Evolutionary conservation across 1,140 invertebrate genomes (phyloP).

Genomic region (Hycleus cichorii): DNA sequence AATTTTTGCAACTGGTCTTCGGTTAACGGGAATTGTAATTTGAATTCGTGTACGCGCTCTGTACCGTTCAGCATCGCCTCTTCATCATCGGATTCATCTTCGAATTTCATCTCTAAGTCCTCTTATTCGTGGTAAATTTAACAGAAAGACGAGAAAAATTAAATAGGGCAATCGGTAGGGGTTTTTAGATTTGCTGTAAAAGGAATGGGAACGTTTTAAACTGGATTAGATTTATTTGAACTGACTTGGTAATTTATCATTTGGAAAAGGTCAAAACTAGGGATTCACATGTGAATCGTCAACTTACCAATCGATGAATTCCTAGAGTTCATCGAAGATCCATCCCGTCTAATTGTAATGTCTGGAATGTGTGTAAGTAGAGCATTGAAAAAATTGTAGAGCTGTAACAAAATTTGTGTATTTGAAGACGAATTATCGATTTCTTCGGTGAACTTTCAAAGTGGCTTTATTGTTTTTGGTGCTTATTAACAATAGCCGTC

Average conservation of each 20-base stretch:
- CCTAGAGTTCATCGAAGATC: slow-evolving; percentile 51
- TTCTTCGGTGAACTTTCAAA: too few species aligned
- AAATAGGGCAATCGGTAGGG: too few species aligned
- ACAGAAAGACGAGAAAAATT: too few species aligned
- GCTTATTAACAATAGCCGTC: too few species aligned
- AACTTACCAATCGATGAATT: slow-evolving; percentile 56
- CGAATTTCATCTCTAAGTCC: slow-evolving; percentile 9
- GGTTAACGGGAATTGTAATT: slow-evolving; percentile 6
- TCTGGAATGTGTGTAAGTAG: slow-evolving; percentile 70
- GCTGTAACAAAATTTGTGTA: slow-evolving; percentile 48
- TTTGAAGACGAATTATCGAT: too few species aligned
- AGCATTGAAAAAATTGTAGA: slow-evolving; percentile 90
- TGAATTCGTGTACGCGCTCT: slow-evolving; percentile 7
- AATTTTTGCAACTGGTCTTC: slow-evolving; percentile 3
- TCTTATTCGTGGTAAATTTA: neutral
- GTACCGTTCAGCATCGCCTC: slow-evolving; percentile 2
- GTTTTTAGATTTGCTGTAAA: too few species aligned
- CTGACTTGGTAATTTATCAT: neutral
- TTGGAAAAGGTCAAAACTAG: too few species aligned
- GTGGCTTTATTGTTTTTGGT: too few species aligned
- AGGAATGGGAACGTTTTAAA: too few species aligned
- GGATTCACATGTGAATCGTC: neutral
- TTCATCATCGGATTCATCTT: slow-evolving; percentile 6
- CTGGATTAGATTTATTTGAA: too few species aligned
- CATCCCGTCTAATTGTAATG: slow-evolving; percentile 44